Conservation (phyloP, 1,140 invertebrate species). For the Lordiphosa collinella region DNA sequence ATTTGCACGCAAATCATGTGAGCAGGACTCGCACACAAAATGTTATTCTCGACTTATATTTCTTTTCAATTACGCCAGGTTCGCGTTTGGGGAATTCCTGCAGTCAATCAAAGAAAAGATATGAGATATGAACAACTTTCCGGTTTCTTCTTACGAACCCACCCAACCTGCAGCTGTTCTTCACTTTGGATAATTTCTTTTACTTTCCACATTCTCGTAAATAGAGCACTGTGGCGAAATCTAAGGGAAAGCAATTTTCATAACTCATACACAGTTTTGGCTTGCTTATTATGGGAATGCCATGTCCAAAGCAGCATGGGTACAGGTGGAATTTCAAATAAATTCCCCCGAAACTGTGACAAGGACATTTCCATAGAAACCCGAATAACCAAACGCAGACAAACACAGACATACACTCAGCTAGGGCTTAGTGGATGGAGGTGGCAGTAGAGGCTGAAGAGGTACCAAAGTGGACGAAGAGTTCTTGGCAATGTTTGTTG, state of each 20-base stretch:
- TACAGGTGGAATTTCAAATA: slow-evolving; percentile 56
- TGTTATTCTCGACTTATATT: slow-evolving; percentile 1
- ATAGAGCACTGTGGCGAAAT: neutral
- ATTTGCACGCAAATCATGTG: slow-evolving; percentile 22
- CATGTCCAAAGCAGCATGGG: slow-evolving; percentile 17
- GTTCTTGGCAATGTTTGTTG: slow-evolving; percentile 70
- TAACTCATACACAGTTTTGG: slow-evolving; percentile 40
- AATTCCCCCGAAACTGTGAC: slow-evolving; percentile 70
- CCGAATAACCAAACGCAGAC: slow-evolving; percentile 46
- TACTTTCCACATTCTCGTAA: too few relatives aligned
- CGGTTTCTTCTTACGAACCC: too few relatives aligned
- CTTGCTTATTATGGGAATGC: slow-evolving; percentile 45
- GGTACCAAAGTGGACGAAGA: slow-evolving; percentile 29
- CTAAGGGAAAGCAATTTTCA: slow-evolving; percentile 1
- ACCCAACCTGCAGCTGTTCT: too few relatives aligned
- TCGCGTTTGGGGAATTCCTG: too few relatives aligned
- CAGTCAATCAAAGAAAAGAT: too few relatives aligned
- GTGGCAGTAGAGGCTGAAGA: neutral
- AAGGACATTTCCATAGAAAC: slow-evolving; percentile 74
- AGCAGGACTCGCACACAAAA: slow-evolving; percentile 2
- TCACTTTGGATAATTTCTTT: too few relatives aligned
- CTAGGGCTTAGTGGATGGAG: slow-evolving; percentile 2
- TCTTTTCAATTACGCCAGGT: too few relatives aligned
- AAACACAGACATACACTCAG: slow-evolving; percentile 16
- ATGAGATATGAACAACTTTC: too few relatives aligned